Base-by-base conservation (phyloP, 2,888 invertebrate genomes). In the Aplocera efformata region DNA sequence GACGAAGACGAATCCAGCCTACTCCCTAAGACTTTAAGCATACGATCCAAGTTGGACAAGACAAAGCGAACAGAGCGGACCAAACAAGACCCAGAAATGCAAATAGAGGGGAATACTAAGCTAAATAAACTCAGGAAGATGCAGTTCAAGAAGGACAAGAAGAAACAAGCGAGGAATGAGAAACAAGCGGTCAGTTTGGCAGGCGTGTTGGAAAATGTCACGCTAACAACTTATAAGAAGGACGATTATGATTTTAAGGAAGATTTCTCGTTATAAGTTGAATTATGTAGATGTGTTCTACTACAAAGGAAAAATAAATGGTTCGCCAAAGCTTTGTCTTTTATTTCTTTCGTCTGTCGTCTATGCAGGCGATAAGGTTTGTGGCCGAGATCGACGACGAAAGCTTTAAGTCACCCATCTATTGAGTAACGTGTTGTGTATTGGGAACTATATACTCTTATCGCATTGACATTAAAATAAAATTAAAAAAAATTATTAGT, bases 101-200 rank as follows among this genome's bases (percentile, higher is more conserved):
- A 89, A 31, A 69, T 94, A 33, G 93, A 94, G 70, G 95, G 95
- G 47, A 93, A 93, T 67, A 76, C 89, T 0, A 86, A 82, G 53
- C 72, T 67, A 20, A 88, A 88, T 40, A 75, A 84, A 56, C 23
- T 85, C 21, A 78, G 77, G 11, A 88, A 86, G 63, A 73, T 70
- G 47, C 90, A 91, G 49, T 92, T 92, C 46, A 94, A 94, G 58
- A 93, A 92, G 50, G 89, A 90, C 42, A 88, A 86, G 36, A 91
- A 91, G 69, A 89, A 88, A 44, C 84, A 74, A 42, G 75, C 78
- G 0, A 78, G 63, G 25, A 70, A 72, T 42, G 93, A 93, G 45
- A 93, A 92, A 69, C 89, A 91, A 53, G 90, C 94, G 0, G 69
- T 88, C 0, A 89, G 90, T 48, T 78, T 95, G 45, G 90, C 93